Conservation (phyloP, 2,113 vertebrate genomes). For the Brevimyrus niger region DNA sequence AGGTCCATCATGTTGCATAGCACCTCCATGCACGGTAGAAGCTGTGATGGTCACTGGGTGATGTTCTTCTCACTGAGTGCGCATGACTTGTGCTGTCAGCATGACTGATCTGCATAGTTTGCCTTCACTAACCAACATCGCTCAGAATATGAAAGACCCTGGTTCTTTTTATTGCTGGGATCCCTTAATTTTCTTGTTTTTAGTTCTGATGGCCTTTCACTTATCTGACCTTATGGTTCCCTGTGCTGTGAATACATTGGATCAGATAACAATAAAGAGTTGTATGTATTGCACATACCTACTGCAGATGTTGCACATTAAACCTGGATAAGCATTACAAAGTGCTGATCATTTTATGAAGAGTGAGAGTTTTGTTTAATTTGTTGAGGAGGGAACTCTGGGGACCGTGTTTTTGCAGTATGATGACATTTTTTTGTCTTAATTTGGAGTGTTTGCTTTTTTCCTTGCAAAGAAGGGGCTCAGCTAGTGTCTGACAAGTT, state of each 20-base stretch:
- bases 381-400: not conserved
- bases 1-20: slow-evolving; percentile 24
- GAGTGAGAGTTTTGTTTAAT: not conserved
- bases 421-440: not conserved
- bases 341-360: slow-evolving; percentile 54
- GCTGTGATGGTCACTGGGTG: slow-evolving; percentile 33
- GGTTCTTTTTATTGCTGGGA: slow-evolving; percentile 31
- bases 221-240: slow-evolving; percentile 65
- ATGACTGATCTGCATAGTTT: slow-evolving; percentile 5
- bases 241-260: slow-evolving; percentile 63
- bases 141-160: slow-evolving; percentile 24
- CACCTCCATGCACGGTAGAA: slow-evolving; percentile 45
- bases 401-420: not conserved
- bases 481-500: not conserved
- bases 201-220: slow-evolving; percentile 60
- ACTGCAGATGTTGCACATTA: slow-evolving; percentile 81
- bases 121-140: slow-evolving; percentile 30
- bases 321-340: slow-evolving; percentile 67
- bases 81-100: not conserved
- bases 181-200: slow-evolving; percentile 47
- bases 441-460: not conserved
- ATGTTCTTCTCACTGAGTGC: slow-evolving; percentile 25
- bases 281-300: slow-evolving; percentile 69
- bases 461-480: not conserved
- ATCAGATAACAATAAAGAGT: slow-evolving; percentile 63